These are phyloP conservation scores for Picus viridis DNA, from an alignment of 2,797 vertebrate species.

Conservation along the genomic window DNA sequence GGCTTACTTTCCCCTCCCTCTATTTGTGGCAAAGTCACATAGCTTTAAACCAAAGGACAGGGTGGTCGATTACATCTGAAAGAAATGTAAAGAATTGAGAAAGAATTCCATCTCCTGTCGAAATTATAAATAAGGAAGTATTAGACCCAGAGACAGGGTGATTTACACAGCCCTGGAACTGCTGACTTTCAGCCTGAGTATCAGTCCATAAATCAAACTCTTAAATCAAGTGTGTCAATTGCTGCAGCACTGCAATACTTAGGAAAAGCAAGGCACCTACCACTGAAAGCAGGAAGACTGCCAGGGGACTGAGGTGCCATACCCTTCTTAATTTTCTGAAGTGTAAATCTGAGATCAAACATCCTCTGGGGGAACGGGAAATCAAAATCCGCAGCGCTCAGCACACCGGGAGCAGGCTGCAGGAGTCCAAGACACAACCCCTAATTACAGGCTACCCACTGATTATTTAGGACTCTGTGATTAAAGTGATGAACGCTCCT, in stretches of 20 bases:
- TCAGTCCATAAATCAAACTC: slow-evolving; percentile 74
- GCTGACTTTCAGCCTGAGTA: slow-evolving; percentile 68
- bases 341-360: slow-evolving; percentile 73
- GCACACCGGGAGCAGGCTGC: slow-evolving; percentile 60
- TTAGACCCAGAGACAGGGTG: slow-evolving; percentile 64
- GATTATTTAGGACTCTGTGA: slow-evolving; percentile 74
- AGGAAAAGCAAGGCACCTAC: slow-evolving; percentile 46
- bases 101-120: slow-evolving; percentile 74
- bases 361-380: slow-evolving; percentile 33
- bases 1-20: slow-evolving; percentile 44
- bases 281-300: slow-evolving; percentile 58
- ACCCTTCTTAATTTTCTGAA: slow-evolving; percentile 57
- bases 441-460: slow-evolving; percentile 75
- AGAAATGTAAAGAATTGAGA: slow-evolving; percentile 74
- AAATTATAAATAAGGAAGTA: slow-evolving; percentile 73
- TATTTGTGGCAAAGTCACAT: slow-evolving; percentile 71
- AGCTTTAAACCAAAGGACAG: slow-evolving; percentile 75
- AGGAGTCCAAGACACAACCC: slow-evolving; percentile 67
- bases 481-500: slow-evolving; percentile 69
- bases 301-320: slow-evolving; percentile 49
- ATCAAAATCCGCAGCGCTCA: slow-evolving; percentile 61
- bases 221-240: slow-evolving; percentile 67
- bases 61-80: slow-evolving; percentile 70
- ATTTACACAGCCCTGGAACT: slow-evolving; percentile 67
- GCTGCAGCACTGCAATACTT: slow-evolving; percentile 6